phyloP scores from a whole-genome alignment of 2,113 vertebrate genomes.

The Brevimyrus niger region DNA sequence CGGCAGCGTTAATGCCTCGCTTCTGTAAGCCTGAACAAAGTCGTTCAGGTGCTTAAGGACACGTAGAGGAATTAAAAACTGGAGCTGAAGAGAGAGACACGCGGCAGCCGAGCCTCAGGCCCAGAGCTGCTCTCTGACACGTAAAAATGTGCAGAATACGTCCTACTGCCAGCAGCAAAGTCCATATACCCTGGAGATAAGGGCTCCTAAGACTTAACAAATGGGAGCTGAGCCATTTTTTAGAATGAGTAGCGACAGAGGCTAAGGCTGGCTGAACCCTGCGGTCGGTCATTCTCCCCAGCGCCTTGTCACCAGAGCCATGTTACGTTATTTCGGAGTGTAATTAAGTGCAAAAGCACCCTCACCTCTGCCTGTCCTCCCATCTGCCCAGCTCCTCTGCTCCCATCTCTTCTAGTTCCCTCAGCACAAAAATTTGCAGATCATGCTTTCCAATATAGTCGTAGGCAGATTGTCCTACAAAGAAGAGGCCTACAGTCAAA shows the following conservation, averaged over 20 bases:
- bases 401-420: background rate
- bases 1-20: background rate
- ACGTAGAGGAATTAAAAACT: background rate
- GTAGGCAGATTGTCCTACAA: background rate
- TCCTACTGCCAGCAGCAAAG: background rate
- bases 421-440: background rate
- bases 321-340: background rate
- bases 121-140: background rate
- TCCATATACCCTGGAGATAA: background rate
- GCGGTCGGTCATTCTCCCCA: background rate
- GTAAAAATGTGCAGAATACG: background rate
- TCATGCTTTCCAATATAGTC: background rate
- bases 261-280: background rate
- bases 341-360: background rate
- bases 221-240: background rate
- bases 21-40: background rate
- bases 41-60: background rate
- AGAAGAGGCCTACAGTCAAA: background rate
- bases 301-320: background rate
- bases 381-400: background rate
- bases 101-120: background rate
- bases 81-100: background rate
- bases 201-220: background rate
- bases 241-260: background rate
- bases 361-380: background rate